Base-by-base conservation (phyloP, 2,797 vertebrate species). In the Smutsia gigantea region DNA sequence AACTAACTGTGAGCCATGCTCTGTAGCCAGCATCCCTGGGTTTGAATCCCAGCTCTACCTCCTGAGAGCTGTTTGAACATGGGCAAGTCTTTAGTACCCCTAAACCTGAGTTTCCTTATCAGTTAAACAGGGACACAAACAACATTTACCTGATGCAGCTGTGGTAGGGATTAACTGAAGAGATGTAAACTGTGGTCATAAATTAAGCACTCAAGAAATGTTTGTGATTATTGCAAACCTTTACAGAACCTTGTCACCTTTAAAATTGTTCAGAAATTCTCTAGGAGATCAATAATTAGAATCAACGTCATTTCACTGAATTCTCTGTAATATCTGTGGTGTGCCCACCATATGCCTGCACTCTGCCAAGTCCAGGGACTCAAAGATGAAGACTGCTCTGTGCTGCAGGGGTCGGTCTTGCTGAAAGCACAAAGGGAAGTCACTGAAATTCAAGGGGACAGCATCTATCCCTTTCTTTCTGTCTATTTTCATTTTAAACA, bases 301-400 rank as follows among this genome's bases (percentile, higher is more conserved):
- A 74, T 82, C 57, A 39, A 39, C 29, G 27, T 39, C 15, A 86
- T 39, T 66, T 75, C 31, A 55, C 72, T 78, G 31, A 75, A 39
- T 61, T 72, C 75, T 68, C 25, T 23, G 25, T 34, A 82, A 4
- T 23, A 42, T 72, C n/a, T 61, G 9, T 7, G 23, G 17, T 17
- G 8, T 57, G 39, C 7, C n/a, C 46, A 6, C 29, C 10, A 23
- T 1, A 8, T 27, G 15, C 55, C 13, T 27, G 5, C 1, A 2
- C 39, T 85, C 27, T 3, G 25, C 46, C 27, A 64, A n/a, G 10
- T 46, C 8, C 72, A 46, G 34, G 25, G 11, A 39, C 68, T 49
- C 25, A 59, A n/a, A 88, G 29, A 21, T 55, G 39, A 57, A 87
- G 61, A 59, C 6, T 12, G 17, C 13, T 14, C 14, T 81, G 11